These are phyloP conservation scores for Cettia cetti DNA, from an alignment of 2,113 vertebrate genomes.

Conservation along the genomic window DNA sequence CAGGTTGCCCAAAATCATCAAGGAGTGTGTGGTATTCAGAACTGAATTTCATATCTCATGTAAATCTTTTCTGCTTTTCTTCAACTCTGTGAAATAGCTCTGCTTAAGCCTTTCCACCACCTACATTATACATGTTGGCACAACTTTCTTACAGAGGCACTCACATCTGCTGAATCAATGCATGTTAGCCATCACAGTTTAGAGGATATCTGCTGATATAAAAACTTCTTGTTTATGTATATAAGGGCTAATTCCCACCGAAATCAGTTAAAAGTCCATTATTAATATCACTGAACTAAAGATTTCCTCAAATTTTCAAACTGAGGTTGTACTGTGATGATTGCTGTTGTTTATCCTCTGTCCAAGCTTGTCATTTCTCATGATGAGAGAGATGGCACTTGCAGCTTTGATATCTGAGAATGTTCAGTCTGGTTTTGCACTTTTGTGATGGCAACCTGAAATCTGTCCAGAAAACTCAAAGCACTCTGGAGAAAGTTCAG, in stretches of 20 bases:
- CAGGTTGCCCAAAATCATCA: background rate
- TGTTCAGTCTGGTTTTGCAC: background rate
- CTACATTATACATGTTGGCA: background rate
- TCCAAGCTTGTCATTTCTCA: background rate
- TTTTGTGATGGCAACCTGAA: background rate
- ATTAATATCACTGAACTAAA: background rate
- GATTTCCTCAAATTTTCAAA: background rate
- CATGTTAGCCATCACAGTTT: background rate
- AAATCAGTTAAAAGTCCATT: background rate
- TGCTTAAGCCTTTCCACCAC: background rate
- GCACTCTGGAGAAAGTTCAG: conserved; percentile 32
- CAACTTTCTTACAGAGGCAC: background rate
- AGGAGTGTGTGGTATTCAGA: background rate
- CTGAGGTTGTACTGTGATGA: background rate
- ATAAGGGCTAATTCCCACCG: background rate
- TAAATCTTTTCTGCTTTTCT: background rate
- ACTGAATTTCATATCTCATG: background rate
- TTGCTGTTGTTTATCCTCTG: background rate
- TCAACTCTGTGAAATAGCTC: background rate
- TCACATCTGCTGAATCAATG: background rate
- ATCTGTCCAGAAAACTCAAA: background rate
- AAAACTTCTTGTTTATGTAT: background rate
- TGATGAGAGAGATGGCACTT: background rate
- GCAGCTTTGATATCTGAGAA: background rate
- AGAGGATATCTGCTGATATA: background rate